Conservation (phyloP, 2,888 invertebrate species). For the Hirtodrosophila alboralis region DNA sequence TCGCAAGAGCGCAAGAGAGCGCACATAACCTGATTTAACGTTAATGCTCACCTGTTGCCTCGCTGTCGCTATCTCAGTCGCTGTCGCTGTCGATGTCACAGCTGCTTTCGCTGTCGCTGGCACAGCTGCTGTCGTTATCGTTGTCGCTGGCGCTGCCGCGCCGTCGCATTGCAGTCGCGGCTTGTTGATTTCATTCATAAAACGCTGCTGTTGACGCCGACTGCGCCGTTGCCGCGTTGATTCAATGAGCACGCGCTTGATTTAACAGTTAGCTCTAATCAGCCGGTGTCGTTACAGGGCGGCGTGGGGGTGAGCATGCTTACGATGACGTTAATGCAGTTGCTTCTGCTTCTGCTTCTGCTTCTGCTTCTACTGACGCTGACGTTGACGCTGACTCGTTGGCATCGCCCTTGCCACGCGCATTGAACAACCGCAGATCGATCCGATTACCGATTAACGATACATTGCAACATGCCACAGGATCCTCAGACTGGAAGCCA, state of each 20-base stretch:
- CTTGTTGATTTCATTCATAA: conserved; percentile 35
- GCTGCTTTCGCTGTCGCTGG: too few relatives aligned
- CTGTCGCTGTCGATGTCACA: conserved; percentile 4
- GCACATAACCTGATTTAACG: conserved; percentile 39
- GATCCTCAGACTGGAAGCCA: conserved; percentile 34
- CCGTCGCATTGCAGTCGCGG: conserved; percentile 10
- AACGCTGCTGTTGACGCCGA: conserved; percentile 14
- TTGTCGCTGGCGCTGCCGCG: conserved; percentile 13
- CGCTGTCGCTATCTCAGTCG: conserved; percentile 5
- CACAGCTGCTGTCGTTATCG: too few relatives aligned
- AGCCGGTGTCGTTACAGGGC: conserved; percentile 1
- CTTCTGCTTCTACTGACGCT: too few relatives aligned
- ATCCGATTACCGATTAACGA: conserved; percentile 41
- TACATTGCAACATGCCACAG: conserved; percentile 15
- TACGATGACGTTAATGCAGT: conserved; percentile 5
- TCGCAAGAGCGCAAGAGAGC: conserved; percentile 26
- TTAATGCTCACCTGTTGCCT: conserved; percentile 38
- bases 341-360: conserved; percentile 15
- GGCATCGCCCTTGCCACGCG: conserved; percentile 39
- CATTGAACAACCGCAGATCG: conserved; percentile 40
- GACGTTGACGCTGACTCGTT: too few relatives aligned
- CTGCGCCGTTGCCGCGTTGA: conserved; percentile 23
- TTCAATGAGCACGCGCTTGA: conserved; percentile 49
- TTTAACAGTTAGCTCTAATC: conserved; percentile 41
- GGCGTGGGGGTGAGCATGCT: conserved; percentile 3